These are phyloP conservation scores for Malurus leucopterus DNA, from an alignment of 2,797 vertebrate genomes.

Conservation along the genomic window DNA sequence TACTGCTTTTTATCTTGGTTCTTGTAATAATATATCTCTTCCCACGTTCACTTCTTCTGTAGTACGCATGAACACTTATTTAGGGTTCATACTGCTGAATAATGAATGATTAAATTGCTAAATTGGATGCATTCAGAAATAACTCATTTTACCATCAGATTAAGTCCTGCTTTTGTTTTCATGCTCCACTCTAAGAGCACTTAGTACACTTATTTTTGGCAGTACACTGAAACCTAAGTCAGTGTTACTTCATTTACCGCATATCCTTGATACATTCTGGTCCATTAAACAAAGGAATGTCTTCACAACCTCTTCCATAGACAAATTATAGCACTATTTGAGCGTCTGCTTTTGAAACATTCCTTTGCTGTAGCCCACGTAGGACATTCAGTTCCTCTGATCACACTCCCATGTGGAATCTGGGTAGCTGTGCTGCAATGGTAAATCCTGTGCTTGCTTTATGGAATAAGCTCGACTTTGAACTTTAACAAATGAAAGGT, in stretches of 20 bases:
- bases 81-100: not conserved
- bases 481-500: not conserved
- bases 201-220: conserved; percentile 8
- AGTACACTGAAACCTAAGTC: not conserved
- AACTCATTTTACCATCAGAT: not conserved
- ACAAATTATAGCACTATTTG: not conserved
- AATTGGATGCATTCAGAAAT: not conserved
- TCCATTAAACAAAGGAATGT: conserved; percentile 22
- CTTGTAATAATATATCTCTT: not conserved
- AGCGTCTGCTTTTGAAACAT: not conserved
- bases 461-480: not conserved
- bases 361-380: not conserved
- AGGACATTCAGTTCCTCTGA: conserved; percentile 3
- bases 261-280: not conserved
- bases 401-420: not conserved
- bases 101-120: not conserved
- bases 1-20: not conserved
- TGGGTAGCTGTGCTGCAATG: not conserved
- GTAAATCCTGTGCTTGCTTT: not conserved
- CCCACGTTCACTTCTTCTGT: not conserved
- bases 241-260: conserved; percentile 17
- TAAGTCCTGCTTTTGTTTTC: not conserved
- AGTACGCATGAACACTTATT: not conserved
- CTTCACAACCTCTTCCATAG: not conserved
- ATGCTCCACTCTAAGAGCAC: not conserved